Percentiles rank a stretch among this genome's conserved stretches.
phyloP scores from a whole-genome alignment of 2,113 vertebrate species.

The Ammodytes marinus region DNA sequence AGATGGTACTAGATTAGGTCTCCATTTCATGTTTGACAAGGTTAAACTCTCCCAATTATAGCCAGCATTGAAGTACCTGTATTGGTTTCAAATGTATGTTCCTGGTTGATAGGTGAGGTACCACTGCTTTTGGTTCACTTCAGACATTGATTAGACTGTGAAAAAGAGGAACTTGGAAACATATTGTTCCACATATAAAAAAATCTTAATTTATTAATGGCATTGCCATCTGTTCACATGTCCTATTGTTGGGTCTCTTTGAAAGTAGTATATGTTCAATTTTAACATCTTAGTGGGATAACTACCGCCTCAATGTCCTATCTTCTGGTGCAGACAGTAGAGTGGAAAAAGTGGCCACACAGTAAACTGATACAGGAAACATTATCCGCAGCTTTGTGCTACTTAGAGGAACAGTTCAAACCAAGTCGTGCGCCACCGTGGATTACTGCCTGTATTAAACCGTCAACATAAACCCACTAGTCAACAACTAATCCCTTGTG shows the following conservation, averaged over 20 bases:
- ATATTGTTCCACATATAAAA: not conserved
- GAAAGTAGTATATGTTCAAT: not conserved
- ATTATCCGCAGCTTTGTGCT: slow-evolving; percentile 49
- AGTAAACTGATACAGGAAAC: slow-evolving; percentile 64
- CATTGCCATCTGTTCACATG: not conserved
- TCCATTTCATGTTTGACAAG: not conserved
- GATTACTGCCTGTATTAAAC: slow-evolving; percentile 13
- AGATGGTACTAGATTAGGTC: too few species aligned
- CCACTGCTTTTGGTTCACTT: not conserved
- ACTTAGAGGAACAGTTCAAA: slow-evolving; percentile 17
- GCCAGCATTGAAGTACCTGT: not conserved
- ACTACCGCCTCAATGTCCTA: not conserved
- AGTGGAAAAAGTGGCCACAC: slow-evolving; percentile 27
- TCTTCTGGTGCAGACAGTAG: not conserved
- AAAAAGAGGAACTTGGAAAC: slow-evolving; percentile 27
- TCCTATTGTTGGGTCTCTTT: not conserved
- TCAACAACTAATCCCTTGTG: not conserved
- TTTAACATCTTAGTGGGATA: not conserved
- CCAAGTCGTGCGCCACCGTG: not conserved
- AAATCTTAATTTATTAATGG: not conserved
- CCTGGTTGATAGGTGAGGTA: not conserved
- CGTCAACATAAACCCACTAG: not conserved
- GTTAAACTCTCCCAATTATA: not conserved
- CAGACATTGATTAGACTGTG: not conserved
- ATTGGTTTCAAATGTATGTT: not conserved